Evolutionary conservation across 53 echinoderm and acorn worm genomes (phyloP).

Genomic region (Crossaster papposus): DNA sequence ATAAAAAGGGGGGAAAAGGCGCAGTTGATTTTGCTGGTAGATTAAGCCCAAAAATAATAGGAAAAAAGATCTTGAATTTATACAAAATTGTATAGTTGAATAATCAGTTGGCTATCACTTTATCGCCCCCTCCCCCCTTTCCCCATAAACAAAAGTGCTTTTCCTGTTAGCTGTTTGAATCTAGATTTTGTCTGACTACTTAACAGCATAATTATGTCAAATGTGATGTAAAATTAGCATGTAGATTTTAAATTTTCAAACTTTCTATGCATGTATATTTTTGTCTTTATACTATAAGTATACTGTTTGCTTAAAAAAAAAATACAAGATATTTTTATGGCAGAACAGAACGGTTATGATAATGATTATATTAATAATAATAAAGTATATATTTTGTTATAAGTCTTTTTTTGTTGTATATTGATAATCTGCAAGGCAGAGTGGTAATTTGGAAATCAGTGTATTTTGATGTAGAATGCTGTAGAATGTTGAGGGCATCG

Average conservation of each 20-base stretch:
- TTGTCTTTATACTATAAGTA: slow-evolving; percentile 57
- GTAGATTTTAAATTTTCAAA: slow-evolving; percentile 53
- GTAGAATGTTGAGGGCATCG: no score
- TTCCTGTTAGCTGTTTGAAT: neutral
- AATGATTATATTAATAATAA: slow-evolving; percentile 21
- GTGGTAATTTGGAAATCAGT: slow-evolving; percentile 8
- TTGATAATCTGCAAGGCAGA: slow-evolving; percentile 58
- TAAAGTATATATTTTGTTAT: slow-evolving; percentile 56
- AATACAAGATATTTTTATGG: slow-evolving; percentile 10
- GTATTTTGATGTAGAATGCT: slow-evolving; percentile 39
- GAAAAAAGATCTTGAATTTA: no score
- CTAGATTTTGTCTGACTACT: neutral
- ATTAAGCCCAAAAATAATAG: no score
- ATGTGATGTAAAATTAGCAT: slow-evolving; percentile 16
- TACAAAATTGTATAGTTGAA: no score
- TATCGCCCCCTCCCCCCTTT: neutral
- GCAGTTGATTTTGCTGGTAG: no score
- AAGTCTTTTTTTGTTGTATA: slow-evolving; percentile 21
- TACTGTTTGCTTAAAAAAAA: slow-evolving; percentile 49
- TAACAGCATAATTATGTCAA: neutral
- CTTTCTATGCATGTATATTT: slow-evolving; percentile 64
- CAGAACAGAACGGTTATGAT: slow-evolving; percentile 18
- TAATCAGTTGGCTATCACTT: neutral
- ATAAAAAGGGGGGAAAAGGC: no score
- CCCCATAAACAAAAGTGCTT: neutral